Evolutionary conservation across 2,113 vertebrate species (phyloP), one percentile per base, ranked within the genome.

Genomic region (Thymallus thymallus): DNA sequence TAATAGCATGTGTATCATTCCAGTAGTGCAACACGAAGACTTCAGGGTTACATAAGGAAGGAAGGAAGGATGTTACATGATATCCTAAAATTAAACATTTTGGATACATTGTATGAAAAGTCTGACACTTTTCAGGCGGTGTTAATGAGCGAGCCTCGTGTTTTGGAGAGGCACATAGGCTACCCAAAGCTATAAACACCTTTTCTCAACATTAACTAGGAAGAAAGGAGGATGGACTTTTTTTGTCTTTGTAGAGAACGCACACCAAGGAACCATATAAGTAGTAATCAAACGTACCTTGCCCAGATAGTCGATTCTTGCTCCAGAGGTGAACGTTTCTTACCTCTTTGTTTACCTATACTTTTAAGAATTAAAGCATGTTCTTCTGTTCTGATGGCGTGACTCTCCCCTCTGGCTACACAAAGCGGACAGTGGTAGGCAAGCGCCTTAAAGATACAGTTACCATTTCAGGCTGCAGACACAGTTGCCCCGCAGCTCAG

Each of bases 391-490:
- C 35, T 41, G 78, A 88, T 88, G 91, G 91, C 88, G 91, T 89
- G 88, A 89, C 86, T 87, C 56, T 60, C 20, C 20, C 79, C 82
- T 84, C 86, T 72, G 80, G 71, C 85, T 83, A 86, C 86, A 86
- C 78, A 88, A 85, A 83, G 83, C 85, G 23, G 56, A 22, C 56
- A 22, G 56, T 13, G 86, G 85, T 86, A 83, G 87, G 89, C 86
- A 69, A 84, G 80, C 89, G 89, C 88, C 91, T 92, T 92, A 92
- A 92, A 92, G 92, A 87, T 78, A 85, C 87, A 90, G 82, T 26
- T 84, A 85, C 86, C 85, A 85, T 88, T 90, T 90, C 89, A 84
- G 71, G 35, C 35, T 41, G 35, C 35, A 22, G 14, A 1, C 35
- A 41, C 64, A 60, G 67, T 29, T 18, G 51, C 66, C 76, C 73